Conservation (phyloP, 1,140 invertebrate genomes). For the Yoshiicerus persimilis region DNA sequence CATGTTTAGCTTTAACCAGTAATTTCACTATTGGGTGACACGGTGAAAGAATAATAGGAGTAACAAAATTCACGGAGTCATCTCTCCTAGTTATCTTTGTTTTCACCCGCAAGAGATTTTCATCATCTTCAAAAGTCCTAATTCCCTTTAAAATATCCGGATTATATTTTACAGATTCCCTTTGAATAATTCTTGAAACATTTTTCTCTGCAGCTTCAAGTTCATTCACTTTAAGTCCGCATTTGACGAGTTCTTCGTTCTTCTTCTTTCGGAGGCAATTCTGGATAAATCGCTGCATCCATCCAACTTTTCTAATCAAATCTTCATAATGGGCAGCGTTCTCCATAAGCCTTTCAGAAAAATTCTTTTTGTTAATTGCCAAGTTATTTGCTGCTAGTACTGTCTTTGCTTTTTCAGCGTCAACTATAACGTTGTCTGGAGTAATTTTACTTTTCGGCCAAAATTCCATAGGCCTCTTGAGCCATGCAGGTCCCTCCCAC, state of each 20-base stretch:
- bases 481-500: slow-evolving; percentile 25
- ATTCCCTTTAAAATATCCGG: no score
- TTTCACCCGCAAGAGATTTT: not conserved
- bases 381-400: no score
- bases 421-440: not conserved
- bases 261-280: not conserved
- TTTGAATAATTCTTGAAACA: no score
- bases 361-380: not conserved
- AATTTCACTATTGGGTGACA: slow-evolving; percentile 43
- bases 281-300: not conserved
- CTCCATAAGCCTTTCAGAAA: not conserved
- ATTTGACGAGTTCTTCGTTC: not conserved
- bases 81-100: not conserved
- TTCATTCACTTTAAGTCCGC: not conserved
- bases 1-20: slow-evolving; percentile 48
- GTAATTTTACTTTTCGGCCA: not conserved
- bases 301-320: not conserved
- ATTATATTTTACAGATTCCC: not conserved
- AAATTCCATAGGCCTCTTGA: not conserved
- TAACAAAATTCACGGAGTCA: not conserved
- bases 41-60: slow-evolving; percentile 48
- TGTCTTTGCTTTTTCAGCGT: not conserved
- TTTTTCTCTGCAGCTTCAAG: no score
- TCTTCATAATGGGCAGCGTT: not conserved
- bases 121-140: not conserved